A percentile compares a stretch with the other conserved stretches of the same genome.
phyloP scores from a whole-genome alignment of 2,888 invertebrate species.

The Meteorus cinctellus region DNA sequence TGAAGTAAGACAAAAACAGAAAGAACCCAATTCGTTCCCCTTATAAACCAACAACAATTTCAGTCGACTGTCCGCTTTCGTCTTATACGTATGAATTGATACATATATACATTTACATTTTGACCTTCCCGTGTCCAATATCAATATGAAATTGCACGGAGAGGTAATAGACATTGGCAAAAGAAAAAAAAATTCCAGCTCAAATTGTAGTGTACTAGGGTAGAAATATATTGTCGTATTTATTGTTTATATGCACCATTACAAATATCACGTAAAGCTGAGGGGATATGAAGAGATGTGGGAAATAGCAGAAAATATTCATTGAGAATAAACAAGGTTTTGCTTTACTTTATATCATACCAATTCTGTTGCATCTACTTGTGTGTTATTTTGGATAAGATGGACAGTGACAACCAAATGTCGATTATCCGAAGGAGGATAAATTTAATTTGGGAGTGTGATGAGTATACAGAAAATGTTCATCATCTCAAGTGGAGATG shows the following conservation, averaged over 20 bases:
- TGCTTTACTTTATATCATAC: no score
- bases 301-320: background rate
- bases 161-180: constrained; percentile 43
- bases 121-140: background rate
- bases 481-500: background rate
- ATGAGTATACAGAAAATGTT: no score
- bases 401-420: no score
- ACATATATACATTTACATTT: background rate
- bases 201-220: background rate
- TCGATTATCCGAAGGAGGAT: no score
- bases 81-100: background rate
- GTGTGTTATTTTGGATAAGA: no score
- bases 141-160: background rate
- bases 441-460: no score
- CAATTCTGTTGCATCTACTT: no score
- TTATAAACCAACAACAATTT: background rate
- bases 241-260: constrained; percentile 28
- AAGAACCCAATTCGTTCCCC: background rate
- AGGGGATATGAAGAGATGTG: background rate
- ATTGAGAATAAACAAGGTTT: no score
- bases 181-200: background rate
- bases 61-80: constrained; percentile 17
- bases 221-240: background rate
- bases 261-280: constrained; percentile 56
- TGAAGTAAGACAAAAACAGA: constrained; percentile 8